Conservation (phyloP, 2,797 vertebrate species). For the Chrysolophus pictus region DNA sequence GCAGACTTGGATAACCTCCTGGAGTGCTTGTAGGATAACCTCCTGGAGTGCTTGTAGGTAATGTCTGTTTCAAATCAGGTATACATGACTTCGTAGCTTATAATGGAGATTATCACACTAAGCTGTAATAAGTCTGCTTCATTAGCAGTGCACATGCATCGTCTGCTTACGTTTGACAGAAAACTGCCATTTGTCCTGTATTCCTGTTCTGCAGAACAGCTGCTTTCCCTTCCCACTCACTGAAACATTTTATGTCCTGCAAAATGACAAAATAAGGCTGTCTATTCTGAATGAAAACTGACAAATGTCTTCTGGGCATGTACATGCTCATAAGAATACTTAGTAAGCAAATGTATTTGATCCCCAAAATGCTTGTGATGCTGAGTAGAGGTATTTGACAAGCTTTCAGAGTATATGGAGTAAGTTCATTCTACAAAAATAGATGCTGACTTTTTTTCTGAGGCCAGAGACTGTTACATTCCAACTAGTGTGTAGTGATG, state of each 20-base stretch:
- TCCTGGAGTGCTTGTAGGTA: background rate
- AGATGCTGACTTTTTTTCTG: background rate
- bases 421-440: slow-evolving; percentile 22
- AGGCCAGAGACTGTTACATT: background rate
- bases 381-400: slow-evolving; percentile 2
- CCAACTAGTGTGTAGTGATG: background rate
- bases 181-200: background rate
- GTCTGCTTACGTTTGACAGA: background rate
- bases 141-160: background rate
- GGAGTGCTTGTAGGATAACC: background rate
- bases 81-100: background rate
- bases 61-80: background rate
- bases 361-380: background rate
- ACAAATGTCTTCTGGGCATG: background rate
- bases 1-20: background rate
- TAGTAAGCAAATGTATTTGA: slow-evolving; percentile 1
- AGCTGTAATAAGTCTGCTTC: background rate
- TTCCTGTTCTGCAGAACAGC: background rate
- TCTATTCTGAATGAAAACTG: background rate
- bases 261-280: background rate
- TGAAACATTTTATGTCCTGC: background rate
- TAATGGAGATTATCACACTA: background rate
- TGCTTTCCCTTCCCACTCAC: background rate
- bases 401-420: slow-evolving; percentile 2
- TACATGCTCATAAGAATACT: background rate